Evolutionary conservation across 2,113 vertebrate species (phyloP).

Genomic region (Python bivittatus): DNA sequence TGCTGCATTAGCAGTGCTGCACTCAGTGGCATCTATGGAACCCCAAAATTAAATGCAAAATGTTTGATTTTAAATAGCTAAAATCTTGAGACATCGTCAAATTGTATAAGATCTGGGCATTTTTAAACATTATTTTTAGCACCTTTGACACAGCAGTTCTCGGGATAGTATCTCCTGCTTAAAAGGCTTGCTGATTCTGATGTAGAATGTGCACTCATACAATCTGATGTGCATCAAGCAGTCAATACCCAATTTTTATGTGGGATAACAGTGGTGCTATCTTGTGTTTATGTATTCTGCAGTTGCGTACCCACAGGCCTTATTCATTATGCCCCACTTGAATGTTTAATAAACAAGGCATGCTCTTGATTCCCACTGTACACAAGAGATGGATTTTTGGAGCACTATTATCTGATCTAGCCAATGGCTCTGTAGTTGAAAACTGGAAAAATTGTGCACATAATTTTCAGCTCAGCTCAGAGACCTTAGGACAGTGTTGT

Average conservation of each 20-base stretch:
- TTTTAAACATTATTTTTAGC: background rate
- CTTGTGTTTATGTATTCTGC: background rate
- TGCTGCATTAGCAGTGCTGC: background rate
- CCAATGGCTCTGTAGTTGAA: background rate
- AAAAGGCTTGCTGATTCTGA: background rate
- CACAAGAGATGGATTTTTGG: background rate
- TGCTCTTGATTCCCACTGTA: background rate
- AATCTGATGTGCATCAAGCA: background rate
- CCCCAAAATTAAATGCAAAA: background rate
- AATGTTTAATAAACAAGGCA: background rate
- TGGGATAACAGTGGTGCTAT: too few species aligned
- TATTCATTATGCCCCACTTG: background rate
- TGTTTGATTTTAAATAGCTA: background rate
- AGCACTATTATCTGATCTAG: background rate
- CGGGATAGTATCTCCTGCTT: background rate
- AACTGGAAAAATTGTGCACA: background rate
- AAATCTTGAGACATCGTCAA: background rate
- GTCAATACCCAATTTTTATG: background rate
- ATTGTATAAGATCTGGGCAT: background rate
- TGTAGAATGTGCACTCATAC: background rate
- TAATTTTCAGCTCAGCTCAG: background rate
- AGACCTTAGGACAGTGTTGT: too few species aligned
- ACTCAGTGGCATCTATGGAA: background rate
- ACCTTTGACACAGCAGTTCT: background rate
- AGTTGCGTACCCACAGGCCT: background rate